These are phyloP conservation scores for Patella vulgata DNA, from an alignment of 1,140 invertebrate species.

Conservation along the genomic window DNA sequence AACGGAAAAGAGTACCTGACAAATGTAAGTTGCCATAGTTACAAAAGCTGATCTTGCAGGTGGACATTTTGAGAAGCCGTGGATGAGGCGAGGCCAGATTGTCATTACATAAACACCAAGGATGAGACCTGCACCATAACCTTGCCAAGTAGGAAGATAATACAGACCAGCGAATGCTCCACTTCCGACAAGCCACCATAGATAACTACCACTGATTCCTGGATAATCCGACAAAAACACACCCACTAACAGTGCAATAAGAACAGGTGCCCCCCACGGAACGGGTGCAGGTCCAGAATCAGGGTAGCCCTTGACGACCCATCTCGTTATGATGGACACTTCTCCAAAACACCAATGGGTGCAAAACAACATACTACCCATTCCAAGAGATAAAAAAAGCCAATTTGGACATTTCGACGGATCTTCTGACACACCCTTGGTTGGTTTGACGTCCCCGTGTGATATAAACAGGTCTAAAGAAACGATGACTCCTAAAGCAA, in stretches of 20 bases:
- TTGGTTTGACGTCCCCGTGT: constrained; percentile 17
- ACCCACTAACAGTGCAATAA: not conserved
- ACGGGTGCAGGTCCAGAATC: constrained; percentile 57
- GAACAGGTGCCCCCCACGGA: constrained; percentile 53
- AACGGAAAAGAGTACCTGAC: constrained; percentile 64
- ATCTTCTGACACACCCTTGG: not conserved
- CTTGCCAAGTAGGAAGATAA: constrained; percentile 52
- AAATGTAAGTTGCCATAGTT: constrained; percentile 57
- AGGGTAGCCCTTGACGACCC: constrained; percentile 62
- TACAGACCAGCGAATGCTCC: constrained; percentile 44
- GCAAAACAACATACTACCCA: constrained; percentile 63
- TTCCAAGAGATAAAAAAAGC: constrained; percentile 52
- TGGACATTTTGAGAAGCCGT: constrained; percentile 52
- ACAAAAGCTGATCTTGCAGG: constrained; percentile 53
- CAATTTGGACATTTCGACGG: constrained; percentile 33
- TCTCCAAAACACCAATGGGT: constrained; percentile 63
- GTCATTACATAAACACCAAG: constrained; percentile 60
- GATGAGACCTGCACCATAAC: constrained; percentile 56
- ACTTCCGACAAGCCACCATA: constrained; percentile 55
- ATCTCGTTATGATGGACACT: constrained; percentile 60
- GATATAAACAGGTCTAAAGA: constrained; percentile 51
- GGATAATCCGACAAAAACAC: not conserved
- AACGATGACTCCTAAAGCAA: constrained; percentile 52
- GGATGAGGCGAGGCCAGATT: constrained; percentile 59
- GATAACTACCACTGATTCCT: constrained; percentile 18